Evolutionary conservation across 2,797 vertebrate genomes (phyloP).

Genomic region (Danio kyathit): DNA sequence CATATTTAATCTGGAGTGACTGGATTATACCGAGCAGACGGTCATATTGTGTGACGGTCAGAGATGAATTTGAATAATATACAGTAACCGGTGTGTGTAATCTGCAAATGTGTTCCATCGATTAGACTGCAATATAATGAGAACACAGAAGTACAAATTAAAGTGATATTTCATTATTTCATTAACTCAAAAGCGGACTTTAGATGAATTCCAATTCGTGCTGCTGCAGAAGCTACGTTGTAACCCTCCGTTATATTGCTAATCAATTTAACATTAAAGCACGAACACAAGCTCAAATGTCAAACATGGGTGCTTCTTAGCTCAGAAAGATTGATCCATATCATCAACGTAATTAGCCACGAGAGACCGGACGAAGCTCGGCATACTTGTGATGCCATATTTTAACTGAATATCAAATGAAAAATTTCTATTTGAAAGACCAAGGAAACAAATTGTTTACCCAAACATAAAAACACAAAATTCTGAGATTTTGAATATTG

Average conservation of each 20-base stretch:
- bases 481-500: too few species aligned
- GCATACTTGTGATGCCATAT: not conserved
- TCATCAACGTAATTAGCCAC: not conserved
- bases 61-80: not conserved
- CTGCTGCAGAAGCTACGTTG: not conserved
- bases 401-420: not conserved
- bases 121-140: not conserved
- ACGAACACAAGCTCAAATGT: slow-evolving; percentile 7
- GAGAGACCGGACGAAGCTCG: not conserved
- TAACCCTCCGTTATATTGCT: not conserved
- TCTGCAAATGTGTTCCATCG: not conserved
- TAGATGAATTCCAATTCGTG: not conserved
- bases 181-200: slow-evolving; percentile 3
- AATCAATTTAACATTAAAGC: not conserved
- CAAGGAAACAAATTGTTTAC: too few species aligned
- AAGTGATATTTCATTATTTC: not conserved
- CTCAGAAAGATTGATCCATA: slow-evolving; percentile 6
- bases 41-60: not conserved
- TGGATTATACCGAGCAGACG: not conserved
- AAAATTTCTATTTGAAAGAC: too few species aligned
- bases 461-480: too few species aligned
- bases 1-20: slow-evolving; percentile 11
- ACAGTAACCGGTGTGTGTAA: not conserved
- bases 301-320: not conserved
- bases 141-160: not conserved